Evolutionary conservation across 2,797 vertebrate genomes (phyloP), one percentile per base, ranked within the genome.

Genomic region (Dendrocincla tyrannina): DNA sequence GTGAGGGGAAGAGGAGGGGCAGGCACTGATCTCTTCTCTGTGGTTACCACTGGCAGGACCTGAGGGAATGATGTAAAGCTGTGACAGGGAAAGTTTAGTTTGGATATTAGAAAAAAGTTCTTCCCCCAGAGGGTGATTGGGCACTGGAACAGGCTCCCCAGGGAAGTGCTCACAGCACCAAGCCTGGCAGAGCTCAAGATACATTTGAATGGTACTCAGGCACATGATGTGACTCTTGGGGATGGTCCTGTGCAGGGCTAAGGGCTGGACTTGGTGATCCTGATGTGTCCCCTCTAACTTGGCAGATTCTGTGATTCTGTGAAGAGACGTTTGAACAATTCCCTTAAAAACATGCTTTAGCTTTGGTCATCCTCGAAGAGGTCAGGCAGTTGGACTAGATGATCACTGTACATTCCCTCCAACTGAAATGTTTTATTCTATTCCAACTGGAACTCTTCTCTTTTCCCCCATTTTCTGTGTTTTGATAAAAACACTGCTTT

Each of bases 381-480:
- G 4, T 58, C 37, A 60, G 25, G 17, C 5, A 46, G 19, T 55
- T 76, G 49, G 32, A 87, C 30, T 63, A 58, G 16, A 17, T 59
- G 16, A 44, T 49, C 4, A 1, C 10, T 44, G 14, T 25, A n/a
- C 0, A 0, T 53, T 52, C 17, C 12, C 55, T 75, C 11, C 16
- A 64, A 62, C 17, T 67, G 23, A 85, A 46, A 42, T 35, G 8
- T 5, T 72, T 18, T 73, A 6, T 13, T 56, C 19, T 66, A 14
- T 32, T 83, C 13, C 27, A 75, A 1, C 8, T 60, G 22, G 12
- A 87, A 9, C 1, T 20, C 37, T n/a, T 42, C 7, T 24, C 11
- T 49, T 56, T 66, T 56, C 4, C 2, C 5, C 17, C 27, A 10
- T 2, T 69, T 74, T 67, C 10, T 37, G 4, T 47, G 18, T 55